Percentiles rank a stretch among this genome's conserved stretches.
These are phyloP conservation scores for Drosophila elegans DNA, from an alignment of 1,140 invertebrate genomes.

Conservation along the genomic window DNA sequence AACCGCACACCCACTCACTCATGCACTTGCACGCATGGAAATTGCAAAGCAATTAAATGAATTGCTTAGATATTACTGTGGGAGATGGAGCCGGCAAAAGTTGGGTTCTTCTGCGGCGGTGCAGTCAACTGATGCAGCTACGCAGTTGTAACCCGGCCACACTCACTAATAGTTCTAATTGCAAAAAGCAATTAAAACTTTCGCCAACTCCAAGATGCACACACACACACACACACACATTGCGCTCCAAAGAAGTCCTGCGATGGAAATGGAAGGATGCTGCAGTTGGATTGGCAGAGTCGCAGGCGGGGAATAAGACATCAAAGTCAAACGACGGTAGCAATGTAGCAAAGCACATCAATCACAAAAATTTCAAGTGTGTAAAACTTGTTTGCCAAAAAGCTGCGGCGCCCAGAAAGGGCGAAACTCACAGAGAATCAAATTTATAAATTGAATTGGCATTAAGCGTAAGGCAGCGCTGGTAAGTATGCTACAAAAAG, in stretches of 20 bases:
- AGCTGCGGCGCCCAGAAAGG: conserved; percentile 44
- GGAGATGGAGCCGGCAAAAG: conserved; percentile 3
- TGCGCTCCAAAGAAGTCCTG: conserved; percentile 36
- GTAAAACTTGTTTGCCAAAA: conserved; percentile 75
- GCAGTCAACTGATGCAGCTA: conserved; percentile 73
- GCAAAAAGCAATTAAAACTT: conserved; percentile 84
- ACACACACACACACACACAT: conserved; percentile 23
- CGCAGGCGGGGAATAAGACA: conserved; percentile 56
- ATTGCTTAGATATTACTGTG: conserved; percentile 68
- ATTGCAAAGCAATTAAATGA: conserved; percentile 81
- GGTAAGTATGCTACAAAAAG: conserved; percentile 72
- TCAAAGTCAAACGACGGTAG: conserved; percentile 74
- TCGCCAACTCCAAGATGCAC: conserved; percentile 73
- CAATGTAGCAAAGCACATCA: conserved; percentile 77
- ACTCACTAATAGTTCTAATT: conserved; percentile 83
- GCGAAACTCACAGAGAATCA: conserved; percentile 19
- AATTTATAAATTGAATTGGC: conserved; percentile 81
- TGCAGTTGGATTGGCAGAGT: conserved; percentile 34
- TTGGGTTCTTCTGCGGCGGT: conserved; percentile 60
- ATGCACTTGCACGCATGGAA: conserved; percentile 58
- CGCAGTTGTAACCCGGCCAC: conserved; percentile 72
- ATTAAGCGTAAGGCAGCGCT: conserved; percentile 75
- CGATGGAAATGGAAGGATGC: conserved; percentile 17
- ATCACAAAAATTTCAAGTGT: conserved; percentile 83
- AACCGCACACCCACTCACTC: conserved; percentile 26